These are phyloP conservation scores for Podarcis siculus DNA, from an alignment of 2,797 vertebrate species.

Conservation along the genomic window DNA sequence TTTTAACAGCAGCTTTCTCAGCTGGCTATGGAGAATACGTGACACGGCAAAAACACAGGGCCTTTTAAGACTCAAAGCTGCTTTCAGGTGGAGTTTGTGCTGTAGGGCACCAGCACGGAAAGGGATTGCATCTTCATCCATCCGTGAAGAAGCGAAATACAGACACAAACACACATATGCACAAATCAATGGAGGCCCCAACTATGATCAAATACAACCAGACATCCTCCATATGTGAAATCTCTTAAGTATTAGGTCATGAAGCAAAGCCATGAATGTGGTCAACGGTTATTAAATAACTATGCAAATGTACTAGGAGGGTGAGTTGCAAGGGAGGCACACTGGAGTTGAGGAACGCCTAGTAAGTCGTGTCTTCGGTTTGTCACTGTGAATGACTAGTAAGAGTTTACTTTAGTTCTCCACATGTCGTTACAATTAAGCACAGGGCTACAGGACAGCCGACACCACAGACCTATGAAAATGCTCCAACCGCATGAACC, in stretches of 20 bases:
- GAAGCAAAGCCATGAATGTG: neutral
- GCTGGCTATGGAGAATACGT: neutral
- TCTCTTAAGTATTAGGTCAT: neutral
- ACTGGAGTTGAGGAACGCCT: neutral
- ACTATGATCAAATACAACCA: slow-evolving; percentile 5
- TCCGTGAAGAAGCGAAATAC: slow-evolving; percentile 5
- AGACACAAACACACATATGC: neutral
- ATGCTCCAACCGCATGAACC: neutral
- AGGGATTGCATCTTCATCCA: slow-evolving; percentile 1
- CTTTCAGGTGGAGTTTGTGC: neutral
- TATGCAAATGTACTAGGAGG: neutral
- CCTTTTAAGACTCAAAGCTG: neutral
- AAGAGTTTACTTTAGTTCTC: neutral
- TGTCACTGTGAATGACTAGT: too few species aligned
- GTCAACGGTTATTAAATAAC: neutral
- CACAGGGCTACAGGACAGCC: neutral
- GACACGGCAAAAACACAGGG: neutral
- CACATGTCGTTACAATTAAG: neutral
- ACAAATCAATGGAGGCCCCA: slow-evolving; percentile 1
- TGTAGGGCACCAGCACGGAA: neutral
- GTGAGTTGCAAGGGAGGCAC: neutral
- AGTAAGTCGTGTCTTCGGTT: neutral
- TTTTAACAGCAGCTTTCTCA: neutral
- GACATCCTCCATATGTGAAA: slow-evolving; percentile 11
- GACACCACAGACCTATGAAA: neutral